Percentiles rank a stretch among this genome's conserved stretches.
These are phyloP conservation scores for Sesia bembeciformis DNA, from an alignment of 2,888 invertebrate genomes.

Conservation along the genomic window DNA sequence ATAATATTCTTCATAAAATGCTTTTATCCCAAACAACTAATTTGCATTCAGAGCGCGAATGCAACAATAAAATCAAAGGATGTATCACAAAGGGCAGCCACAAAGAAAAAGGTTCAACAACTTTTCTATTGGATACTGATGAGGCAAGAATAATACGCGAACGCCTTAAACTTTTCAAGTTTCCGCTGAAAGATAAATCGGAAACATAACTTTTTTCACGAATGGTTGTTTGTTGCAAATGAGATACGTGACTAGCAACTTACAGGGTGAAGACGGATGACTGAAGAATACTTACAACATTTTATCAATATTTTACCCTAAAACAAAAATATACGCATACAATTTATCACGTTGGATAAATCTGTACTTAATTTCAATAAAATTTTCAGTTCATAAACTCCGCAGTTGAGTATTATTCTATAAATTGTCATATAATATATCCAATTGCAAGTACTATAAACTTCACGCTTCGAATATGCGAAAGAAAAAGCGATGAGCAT, in stretches of 20 bases:
- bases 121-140: slow-evolving; percentile 11
- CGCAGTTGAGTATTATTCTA: no score
- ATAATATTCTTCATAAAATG: no score
- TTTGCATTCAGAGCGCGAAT: neutral
- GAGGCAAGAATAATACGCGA: slow-evolving; percentile 1
- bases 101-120: neutral
- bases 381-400: no score
- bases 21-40: no score
- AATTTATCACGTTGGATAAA: no score
- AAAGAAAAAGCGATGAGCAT: neutral
- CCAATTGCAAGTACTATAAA: neutral
- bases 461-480: neutral
- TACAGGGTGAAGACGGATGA: no score
- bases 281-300: no score
- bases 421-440: neutral
- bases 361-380: no score
- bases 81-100: neutral
- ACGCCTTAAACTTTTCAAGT: neutral
- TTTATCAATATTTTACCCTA: no score
- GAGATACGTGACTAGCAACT: neutral
- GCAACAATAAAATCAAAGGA: neutral
- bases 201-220: neutral
- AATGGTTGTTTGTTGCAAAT: neutral
- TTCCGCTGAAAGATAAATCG: neutral
- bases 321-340: no score